Evolutionary conservation across 2,797 vertebrate genomes (phyloP), one percentile per base, ranked within the genome.

Genomic region (Tauraco hartlaubi): DNA sequence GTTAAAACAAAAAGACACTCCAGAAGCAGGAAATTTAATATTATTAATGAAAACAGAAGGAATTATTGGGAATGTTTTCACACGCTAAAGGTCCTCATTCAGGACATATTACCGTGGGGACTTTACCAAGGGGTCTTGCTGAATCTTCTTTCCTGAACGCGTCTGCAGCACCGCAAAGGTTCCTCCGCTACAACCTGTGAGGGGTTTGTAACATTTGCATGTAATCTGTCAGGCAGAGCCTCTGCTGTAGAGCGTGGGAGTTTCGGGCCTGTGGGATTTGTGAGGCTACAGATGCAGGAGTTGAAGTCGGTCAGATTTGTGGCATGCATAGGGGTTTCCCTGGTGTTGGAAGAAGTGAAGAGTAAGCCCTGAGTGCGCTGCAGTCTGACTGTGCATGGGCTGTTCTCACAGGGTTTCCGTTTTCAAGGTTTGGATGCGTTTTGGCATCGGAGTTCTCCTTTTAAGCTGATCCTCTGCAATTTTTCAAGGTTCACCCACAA

Each of bases 11-110:
- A 92, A 94, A 69, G 80, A 78, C 79, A 72, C 19, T 63, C 85
- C 63, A 97, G 95, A 89, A 97, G 96, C 94, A 95, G 90, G 94
- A 97, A 97, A 96, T 96, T 83, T 85, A 91, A 94, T 95, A 94
- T 96, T 96, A 92, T 94, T 97, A 92, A 92, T 96, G 94, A 96
- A 96, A 97, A 96, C 95, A 96, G 77, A 61, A 90, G 76, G 90
- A 96, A 91, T 96, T 92, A 85, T 86, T 95, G 28, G 85, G 90
- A 96, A 82, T 69, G 86, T 78, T 95, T 97, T 93, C 78, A 83
- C 95, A 92, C 8, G 25, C 20, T 35, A 48, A n/a, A 82, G 54
- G 61, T 75, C 83, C 76, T 90, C 90, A 35, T 88, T 96, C 56
- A 55, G 88, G 73, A 58, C 33, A 15, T 35, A n/a, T 68, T 92